Base-by-base conservation (phyloP, 2,797 vertebrate species). In the Sylvia borin region DNA sequence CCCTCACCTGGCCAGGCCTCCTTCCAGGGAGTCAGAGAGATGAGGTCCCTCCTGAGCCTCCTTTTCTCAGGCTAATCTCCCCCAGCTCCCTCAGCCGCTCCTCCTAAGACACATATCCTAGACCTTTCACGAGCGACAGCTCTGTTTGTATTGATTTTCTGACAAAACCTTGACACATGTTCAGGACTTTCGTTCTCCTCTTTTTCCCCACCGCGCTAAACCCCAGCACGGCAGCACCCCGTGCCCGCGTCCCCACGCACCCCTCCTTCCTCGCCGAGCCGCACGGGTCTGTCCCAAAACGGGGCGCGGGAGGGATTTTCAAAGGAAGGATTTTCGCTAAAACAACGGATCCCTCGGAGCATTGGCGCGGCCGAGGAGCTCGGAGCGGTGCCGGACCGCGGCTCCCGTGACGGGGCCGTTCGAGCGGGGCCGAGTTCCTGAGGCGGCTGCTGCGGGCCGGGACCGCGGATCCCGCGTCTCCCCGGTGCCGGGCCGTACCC, bases 311-410 rank as follows among this genome's bases (percentile, higher is more conserved):
- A 53, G 51, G 36, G 20, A 22, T 32, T 62, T 7, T 1, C 27
- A 15, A 15, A 12, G 15, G 20, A 31, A 32, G 2, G 5, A 34
- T 40, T 36, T 43, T 31, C 4, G 10, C 21, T 16, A 25, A 54
- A 64, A 34, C 42, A 22, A 4, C 9, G 14, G 9, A 13, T 15
- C 45, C 26, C 47, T 14, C 75, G 16, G 4, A 9, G 5, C 10
- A 17, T 0, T 8, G 31, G 21, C 3, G 10, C 15, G 29, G 53
- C 43, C 38, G 4, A 9, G 0, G 29, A 20, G 16, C 15, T 43
- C 24, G 3, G 45, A 7, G 36, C 57, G 50, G 11, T 42, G 42
- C 7, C 22, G 38, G 45, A 13, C 5, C 29, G 68, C 25, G 12
- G 31, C n/a, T 53, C 18, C 76, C 17, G 19, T 11, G n/a, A 10